Base-by-base conservation (phyloP, 2,888 invertebrate genomes). In the Eretmocerus hayati region DNA sequence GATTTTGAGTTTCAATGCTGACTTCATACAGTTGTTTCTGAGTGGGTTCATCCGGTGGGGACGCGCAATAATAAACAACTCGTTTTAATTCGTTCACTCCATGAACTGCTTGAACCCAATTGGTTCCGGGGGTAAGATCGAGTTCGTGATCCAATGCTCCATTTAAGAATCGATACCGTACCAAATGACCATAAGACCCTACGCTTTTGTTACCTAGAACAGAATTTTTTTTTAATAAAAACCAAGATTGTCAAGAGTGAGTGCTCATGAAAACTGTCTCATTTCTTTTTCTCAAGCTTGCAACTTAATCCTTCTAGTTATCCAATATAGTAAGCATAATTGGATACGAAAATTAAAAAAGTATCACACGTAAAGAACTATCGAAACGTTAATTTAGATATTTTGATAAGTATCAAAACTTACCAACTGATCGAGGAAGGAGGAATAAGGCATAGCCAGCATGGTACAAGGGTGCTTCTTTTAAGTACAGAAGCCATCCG, bases 21-120 rank as follows among this genome's bases (percentile, higher is more conserved):
- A 75, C 68, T 57, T 74, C 72, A 65, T 75, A 80, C 48, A 81
- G 63, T 61, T 93, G 90, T 50, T 81, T 77, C 58, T 83, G 77
- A 57, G 83, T 80, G 0, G 90, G 86, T 51, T 79, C 72, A 5
- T 74, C 75, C 3, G 75, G 75, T 2, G 81, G 77, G 1, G 85
- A 81, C 1, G 82, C 83, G 48, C 80, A 74, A 64, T 83, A 92
- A 69, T 85, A 92, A 53, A 91, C 56, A 43, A 54, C 58, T 16
- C 47, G 56, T 30, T 55, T 60, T n/a, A 45, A 39, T 22, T 53
- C 52, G 49, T 61, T 62, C 33, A 64, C 52, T 9, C 56, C 56
- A 20, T 58, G 33, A 16, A 69, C 53, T 19, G 52, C 47, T 9
- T 57, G 55, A 5, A 67, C 63, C 15, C 60, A 61, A 9, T 43